These are phyloP conservation scores for Chaenogobius annularis DNA, from an alignment of 2,113 vertebrate species.

Conservation along the genomic window DNA sequence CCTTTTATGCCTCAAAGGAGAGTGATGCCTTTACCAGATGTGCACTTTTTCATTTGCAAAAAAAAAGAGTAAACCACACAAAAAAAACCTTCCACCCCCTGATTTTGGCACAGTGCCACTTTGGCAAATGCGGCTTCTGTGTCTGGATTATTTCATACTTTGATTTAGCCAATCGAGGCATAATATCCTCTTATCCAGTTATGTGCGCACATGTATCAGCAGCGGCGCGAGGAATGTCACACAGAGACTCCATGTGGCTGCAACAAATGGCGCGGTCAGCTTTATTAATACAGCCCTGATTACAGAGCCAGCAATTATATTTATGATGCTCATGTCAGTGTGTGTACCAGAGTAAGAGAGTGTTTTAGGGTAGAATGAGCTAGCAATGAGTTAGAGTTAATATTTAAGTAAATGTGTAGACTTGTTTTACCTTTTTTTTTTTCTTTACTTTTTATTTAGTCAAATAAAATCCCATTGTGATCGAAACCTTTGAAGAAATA, in stretches of 20 bases:
- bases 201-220: conserved; percentile 38
- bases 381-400: not conserved
- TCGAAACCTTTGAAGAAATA: no score
- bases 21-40: conserved; percentile 69
- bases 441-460: no score
- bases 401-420: not conserved
- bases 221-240: conserved; percentile 37
- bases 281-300: conserved; percentile 50
- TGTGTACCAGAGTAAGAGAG: conserved; percentile 24
- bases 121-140: conserved; percentile 36
- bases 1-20: conserved; percentile 67
- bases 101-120: conserved; percentile 41
- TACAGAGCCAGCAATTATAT: conserved; percentile 57
- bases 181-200: conserved; percentile 46
- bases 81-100: conserved; percentile 29
- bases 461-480: no score
- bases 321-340: conserved; percentile 47
- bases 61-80: conserved; percentile 52
- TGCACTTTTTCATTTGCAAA: conserved; percentile 65
- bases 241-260: conserved; percentile 35
- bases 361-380: not conserved
- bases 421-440: no score
- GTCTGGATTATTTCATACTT: conserved; percentile 58
- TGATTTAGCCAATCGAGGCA: conserved; percentile 54
- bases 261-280: conserved; percentile 16